A percentile compares a stretch with the other conserved stretches of the same genome.
Evolutionary conservation across 1,140 invertebrate species (phyloP).

Genomic region (Hyles euphorbiae): DNA sequence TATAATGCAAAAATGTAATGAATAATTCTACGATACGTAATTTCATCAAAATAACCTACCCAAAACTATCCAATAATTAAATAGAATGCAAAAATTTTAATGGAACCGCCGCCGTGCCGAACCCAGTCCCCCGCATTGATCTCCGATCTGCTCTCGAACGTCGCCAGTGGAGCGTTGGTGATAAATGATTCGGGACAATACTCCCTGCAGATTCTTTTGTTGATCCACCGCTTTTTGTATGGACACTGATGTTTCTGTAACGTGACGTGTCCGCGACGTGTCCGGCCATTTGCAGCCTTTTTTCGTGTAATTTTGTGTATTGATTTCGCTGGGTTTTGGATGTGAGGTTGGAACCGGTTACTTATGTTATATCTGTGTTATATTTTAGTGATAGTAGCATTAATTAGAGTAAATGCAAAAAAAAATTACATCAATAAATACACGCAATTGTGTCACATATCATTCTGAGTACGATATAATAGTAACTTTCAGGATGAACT

Average conservation of each 20-base stretch:
- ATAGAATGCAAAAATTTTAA: constrained; percentile 51
- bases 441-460: too few relatives aligned
- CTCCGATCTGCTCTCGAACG: constrained; percentile 59
- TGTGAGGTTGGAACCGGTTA: too few relatives aligned
- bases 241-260: constrained; percentile 50
- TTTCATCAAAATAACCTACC: too few relatives aligned
- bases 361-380: too few relatives aligned
- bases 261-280: constrained; percentile 26
- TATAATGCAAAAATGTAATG: too few relatives aligned
- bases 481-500: too few relatives aligned
- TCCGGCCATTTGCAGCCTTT: constrained; percentile 1
- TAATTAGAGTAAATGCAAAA: too few relatives aligned
- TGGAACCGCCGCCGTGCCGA: constrained; percentile 30
- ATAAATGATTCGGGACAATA: constrained; percentile 66
- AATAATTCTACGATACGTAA: too few relatives aligned
- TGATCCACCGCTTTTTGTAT: constrained; percentile 48
- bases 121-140: constrained; percentile 48
- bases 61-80: too few relatives aligned
- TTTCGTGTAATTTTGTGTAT: constrained; percentile 5
- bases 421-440: too few relatives aligned
- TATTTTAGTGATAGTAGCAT: too few relatives aligned
- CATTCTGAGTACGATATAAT: too few relatives aligned
- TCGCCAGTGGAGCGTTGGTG: constrained; percentile 56
- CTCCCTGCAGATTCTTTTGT: constrained; percentile 63
- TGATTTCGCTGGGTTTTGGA: neutral